Evolutionary conservation across 2,888 invertebrate genomes (phyloP).

Genomic region (Stomorhina lunata): DNA sequence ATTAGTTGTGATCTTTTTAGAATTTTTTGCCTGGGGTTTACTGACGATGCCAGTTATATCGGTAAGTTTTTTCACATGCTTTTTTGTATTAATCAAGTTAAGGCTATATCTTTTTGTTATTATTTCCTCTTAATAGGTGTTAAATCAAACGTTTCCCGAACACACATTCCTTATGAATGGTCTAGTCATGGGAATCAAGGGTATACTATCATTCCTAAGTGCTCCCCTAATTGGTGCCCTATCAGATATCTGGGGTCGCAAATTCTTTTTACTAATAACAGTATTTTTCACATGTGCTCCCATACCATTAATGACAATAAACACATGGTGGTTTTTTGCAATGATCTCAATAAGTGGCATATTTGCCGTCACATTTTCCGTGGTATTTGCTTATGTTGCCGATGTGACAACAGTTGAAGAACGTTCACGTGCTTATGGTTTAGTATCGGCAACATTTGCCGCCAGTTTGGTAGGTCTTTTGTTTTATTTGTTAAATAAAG

Average conservation of each 20-base stretch:
- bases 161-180: conserved; percentile 99
- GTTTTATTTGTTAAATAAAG: too few species aligned
- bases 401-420: conserved; percentile 99
- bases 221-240: conserved; percentile 98
- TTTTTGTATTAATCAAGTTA: not conserved
- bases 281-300: conserved; percentile 99
- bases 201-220: conserved; percentile 97
- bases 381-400: conserved; percentile 99
- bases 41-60: conserved; percentile 98
- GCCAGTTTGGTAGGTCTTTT: conserved; percentile 90
- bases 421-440: conserved; percentile 95
- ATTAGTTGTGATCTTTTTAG: conserved; percentile 98
- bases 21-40: conserved; percentile 99
- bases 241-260: conserved; percentile 99
- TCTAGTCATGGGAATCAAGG: conserved; percentile 98
- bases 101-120: not conserved
- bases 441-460: conserved; percentile 99
- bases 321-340: conserved; percentile 99
- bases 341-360: conserved; percentile 99
- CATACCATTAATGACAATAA: conserved; percentile 98
- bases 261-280: conserved; percentile 97
- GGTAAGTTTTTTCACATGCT: conserved; percentile 71
- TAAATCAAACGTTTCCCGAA: conserved; percentile 98
- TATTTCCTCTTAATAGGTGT: too few species aligned
- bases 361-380: conserved; percentile 99